Evolutionary conservation across 2,888 invertebrate species (phyloP).

Genomic region (Sinopyrophorus schimmeli): DNA sequence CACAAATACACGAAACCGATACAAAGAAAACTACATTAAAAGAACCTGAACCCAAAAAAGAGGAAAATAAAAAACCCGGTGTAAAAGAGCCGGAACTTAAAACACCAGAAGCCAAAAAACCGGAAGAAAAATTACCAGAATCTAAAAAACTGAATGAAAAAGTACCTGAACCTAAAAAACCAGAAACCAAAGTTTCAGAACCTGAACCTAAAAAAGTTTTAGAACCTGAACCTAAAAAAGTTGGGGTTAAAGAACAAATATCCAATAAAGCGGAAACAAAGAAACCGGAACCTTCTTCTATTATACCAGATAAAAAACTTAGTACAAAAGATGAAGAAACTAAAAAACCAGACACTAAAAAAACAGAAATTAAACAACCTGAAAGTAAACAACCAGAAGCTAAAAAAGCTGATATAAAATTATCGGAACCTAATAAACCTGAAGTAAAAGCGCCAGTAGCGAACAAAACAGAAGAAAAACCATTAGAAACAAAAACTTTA

Average conservation of each 20-base stretch:
- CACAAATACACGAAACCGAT: constrained; percentile 50
- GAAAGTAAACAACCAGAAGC: constrained; percentile 36
- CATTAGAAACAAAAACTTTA: too few species aligned
- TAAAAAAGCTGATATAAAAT: constrained; percentile 11
- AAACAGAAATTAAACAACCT: constrained; percentile 53
- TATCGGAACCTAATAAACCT: not conserved
- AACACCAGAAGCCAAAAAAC: constrained; percentile 41
- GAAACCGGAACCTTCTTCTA: constrained; percentile 50
- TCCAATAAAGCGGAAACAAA: constrained; percentile 41
- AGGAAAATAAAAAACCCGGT: constrained; percentile 38
- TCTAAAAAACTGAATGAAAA: constrained; percentile 43
- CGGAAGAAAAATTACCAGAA: constrained; percentile 38
- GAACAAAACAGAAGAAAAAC: too few species aligned
- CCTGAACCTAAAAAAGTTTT: constrained; percentile 33
- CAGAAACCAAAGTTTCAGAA: constrained; percentile 37
- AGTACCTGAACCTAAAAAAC: constrained; percentile 48
- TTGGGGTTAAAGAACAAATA: constrained; percentile 41
- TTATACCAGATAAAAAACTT: constrained; percentile 44
- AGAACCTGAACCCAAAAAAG: constrained; percentile 36
- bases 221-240: constrained; percentile 39
- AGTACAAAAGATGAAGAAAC: constrained; percentile 51
- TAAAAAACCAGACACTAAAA: constrained; percentile 41
- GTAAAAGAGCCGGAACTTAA: constrained; percentile 38
- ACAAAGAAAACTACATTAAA: constrained; percentile 49
- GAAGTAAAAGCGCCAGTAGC: constrained; percentile 18